Conservation (phyloP, 2,888 invertebrate genomes). For the Pristionchus maxplancki region DNA sequence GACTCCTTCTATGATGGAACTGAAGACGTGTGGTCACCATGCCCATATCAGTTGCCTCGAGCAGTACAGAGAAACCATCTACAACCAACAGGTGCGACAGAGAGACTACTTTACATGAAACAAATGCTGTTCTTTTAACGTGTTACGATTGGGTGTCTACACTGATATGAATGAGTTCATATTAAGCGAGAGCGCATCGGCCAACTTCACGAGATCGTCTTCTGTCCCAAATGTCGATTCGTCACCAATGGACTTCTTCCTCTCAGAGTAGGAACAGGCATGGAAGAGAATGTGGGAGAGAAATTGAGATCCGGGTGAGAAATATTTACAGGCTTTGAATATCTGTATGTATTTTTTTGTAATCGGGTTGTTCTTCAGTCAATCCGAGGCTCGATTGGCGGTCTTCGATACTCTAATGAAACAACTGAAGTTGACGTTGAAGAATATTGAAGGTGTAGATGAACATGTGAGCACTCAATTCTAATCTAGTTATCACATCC, state of each 20-base stretch:
- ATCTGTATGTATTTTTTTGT: no score
- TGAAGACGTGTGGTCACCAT: slow-evolving; percentile 96
- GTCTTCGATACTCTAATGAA: slow-evolving; percentile 35
- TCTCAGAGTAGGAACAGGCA: slow-evolving; percentile 57
- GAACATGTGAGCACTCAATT: not conserved
- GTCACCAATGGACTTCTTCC: slow-evolving; percentile 64
- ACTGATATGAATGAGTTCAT: no score
- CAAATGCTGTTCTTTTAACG: no score
- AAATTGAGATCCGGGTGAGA: not conserved
- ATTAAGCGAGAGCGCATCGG: no score
- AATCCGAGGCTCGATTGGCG: not conserved
- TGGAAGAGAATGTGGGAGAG: slow-evolving; percentile 50
- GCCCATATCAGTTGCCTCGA: slow-evolving; percentile 94
- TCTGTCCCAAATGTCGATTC: slow-evolving; percentile 67
- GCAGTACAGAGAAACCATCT: slow-evolving; percentile 85
- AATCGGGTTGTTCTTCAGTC: not conserved
- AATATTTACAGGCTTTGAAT: not conserved
- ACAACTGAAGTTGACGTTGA: not conserved
- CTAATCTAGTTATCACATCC: not conserved
- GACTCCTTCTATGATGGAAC: slow-evolving; percentile 80
- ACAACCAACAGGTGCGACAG: not conserved
- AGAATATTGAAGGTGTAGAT: not conserved
- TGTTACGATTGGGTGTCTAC: no score
- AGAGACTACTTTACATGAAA: no score
- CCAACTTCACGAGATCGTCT: slow-evolving; percentile 50